These are phyloP conservation scores for Hemibagrus guttatus DNA, from an alignment of 2,797 vertebrate genomes.

Conservation along the genomic window DNA sequence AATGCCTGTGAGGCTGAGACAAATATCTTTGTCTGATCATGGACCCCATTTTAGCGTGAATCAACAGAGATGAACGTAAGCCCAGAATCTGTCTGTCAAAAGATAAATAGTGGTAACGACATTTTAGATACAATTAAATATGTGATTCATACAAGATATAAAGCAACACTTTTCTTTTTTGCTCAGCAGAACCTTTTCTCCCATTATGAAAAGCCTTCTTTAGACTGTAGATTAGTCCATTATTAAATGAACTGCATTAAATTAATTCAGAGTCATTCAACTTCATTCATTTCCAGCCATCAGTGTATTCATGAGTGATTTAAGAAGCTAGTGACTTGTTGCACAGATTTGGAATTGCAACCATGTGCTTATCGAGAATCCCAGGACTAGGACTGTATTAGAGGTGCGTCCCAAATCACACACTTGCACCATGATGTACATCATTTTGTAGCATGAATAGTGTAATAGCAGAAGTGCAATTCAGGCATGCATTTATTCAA, in stretches of 20 bases:
- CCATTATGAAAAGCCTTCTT: neutral
- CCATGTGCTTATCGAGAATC: neutral
- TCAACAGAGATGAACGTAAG: neutral
- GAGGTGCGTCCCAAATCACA: too few species aligned
- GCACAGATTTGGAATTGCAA: neutral
- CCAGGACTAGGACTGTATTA: neutral
- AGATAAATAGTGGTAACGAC: neutral
- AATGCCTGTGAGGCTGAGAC: neutral
- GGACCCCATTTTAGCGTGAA: neutral
- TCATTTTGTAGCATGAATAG: too few species aligned
- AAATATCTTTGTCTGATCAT: constrained; percentile 7
- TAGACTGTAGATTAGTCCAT: neutral
- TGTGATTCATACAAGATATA: neutral
- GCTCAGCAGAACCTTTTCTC: neutral
- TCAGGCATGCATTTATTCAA: too few species aligned
- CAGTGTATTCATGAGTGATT: neutral
- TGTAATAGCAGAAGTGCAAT: too few species aligned
- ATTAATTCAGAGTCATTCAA: constrained; percentile 2
- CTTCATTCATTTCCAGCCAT: neutral
- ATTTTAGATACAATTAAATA: neutral
- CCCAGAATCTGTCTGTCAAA: neutral
- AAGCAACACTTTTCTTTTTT: neutral
- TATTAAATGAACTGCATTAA: neutral
- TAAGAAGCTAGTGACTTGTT: neutral
- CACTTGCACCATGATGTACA: too few species aligned